A percentile compares a stretch with the other conserved stretches of the same genome.
phyloP scores from a whole-genome alignment of 2,113 vertebrate species.

The Dendrocopos noguchii region DNA sequence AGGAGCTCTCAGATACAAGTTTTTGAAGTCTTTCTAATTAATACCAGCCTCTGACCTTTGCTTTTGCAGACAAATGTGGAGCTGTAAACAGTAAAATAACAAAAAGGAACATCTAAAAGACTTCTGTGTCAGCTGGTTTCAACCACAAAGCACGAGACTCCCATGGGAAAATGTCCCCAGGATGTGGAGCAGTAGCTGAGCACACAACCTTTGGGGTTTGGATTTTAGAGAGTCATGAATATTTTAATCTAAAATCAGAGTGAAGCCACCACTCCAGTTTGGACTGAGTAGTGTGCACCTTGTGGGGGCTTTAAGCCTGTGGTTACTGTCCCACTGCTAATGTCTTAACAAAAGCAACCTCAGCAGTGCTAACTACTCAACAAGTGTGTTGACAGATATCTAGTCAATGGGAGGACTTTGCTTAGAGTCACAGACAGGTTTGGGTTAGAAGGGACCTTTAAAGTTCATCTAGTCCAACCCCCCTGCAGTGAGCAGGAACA shows the following conservation, averaged over 20 bases:
- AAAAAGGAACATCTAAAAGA: not conserved
- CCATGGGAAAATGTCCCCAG: not conserved
- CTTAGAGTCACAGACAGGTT: not conserved
- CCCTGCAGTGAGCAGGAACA: no score
- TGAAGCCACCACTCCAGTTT: not conserved
- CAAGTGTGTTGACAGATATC: not conserved
- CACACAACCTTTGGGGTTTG: not conserved
- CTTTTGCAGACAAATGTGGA: not conserved
- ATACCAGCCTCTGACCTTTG: not conserved
- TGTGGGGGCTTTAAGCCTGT: not conserved
- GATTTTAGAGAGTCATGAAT: not conserved
- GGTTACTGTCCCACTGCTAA: not conserved
- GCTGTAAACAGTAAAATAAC: not conserved
- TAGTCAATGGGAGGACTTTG: not conserved
- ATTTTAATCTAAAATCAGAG: not conserved
- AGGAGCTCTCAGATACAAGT: not conserved
- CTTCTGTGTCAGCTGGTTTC: not conserved
- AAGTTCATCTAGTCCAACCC: no score
- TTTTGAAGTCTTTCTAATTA: not conserved
- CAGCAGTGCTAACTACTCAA: fast-evolving
- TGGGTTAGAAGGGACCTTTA: no score
- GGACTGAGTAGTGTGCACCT: no score
- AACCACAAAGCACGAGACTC: not conserved
- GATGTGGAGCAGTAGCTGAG: not conserved
- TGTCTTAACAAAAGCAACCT: not conserved